These are phyloP conservation scores for Buceros bicornis DNA, from an alignment of 2,797 vertebrate genomes.

Conservation along the genomic window DNA sequence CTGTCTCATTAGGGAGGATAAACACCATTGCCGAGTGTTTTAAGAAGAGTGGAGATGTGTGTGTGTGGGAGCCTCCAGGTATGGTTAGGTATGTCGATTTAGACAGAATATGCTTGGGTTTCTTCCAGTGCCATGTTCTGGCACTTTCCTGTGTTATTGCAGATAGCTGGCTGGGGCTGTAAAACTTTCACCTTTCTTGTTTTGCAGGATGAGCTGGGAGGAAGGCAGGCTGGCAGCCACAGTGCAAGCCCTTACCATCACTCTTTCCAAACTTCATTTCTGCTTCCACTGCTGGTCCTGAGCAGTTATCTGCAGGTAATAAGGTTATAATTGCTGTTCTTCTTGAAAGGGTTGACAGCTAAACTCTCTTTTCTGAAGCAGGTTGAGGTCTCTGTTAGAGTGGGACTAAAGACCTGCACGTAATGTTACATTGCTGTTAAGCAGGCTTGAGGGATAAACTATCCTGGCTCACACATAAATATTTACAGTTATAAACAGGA, in stretches of 20 bases:
- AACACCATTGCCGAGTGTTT: background rate
- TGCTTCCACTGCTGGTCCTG: background rate
- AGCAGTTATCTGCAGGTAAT: background rate
- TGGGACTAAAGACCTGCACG: background rate
- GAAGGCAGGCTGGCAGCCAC: background rate
- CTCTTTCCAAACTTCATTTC: background rate
- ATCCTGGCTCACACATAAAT: conserved; percentile 25
- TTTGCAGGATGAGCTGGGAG: background rate
- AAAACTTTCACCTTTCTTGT: background rate
- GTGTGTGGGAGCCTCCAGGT: background rate
- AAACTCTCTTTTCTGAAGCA: background rate
- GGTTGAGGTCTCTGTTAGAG: background rate
- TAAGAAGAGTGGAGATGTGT: background rate
- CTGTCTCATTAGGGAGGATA: background rate
- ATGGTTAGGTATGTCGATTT: background rate
- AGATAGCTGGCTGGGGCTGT: background rate
- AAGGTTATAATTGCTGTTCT: background rate
- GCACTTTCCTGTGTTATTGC: background rate
- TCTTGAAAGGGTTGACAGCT: background rate
- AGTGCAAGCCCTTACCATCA: background rate
- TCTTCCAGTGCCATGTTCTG: background rate
- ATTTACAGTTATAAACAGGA: conserved; percentile 39
- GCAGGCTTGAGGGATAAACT: conserved; percentile 43
- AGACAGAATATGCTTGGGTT: background rate
- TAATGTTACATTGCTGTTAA: background rate